These are phyloP conservation scores for Prosapia bicincta DNA, from an alignment of 2,888 invertebrate genomes.

Conservation along the genomic window DNA sequence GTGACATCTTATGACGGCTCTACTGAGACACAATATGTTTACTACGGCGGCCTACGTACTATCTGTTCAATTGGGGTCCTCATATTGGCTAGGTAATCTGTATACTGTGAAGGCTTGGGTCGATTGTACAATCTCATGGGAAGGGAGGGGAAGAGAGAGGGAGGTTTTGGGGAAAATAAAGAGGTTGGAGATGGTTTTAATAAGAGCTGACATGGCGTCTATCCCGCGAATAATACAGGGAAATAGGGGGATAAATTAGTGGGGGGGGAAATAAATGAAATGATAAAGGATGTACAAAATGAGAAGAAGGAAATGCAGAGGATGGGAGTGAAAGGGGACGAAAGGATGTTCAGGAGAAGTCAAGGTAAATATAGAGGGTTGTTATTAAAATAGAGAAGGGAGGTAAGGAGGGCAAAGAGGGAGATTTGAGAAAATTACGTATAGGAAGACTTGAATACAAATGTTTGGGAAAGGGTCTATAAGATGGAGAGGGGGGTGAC, in stretches of 20 bases:
- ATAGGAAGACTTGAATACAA: background rate
- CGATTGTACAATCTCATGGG: no score
- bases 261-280: background rate
- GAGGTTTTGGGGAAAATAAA: no score
- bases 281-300: background rate
- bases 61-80: no score
- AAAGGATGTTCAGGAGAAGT: background rate
- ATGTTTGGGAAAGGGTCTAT: background rate
- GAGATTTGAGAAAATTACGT: background rate
- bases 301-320: background rate
- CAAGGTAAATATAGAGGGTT: background rate
- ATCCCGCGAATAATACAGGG: background rate
- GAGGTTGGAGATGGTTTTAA: background rate
- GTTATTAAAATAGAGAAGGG: background rate
- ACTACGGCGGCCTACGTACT: no score
- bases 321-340: no score
- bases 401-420: background rate
- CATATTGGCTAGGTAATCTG: no score
- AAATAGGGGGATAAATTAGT: background rate
- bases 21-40: no score
- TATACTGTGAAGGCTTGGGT: no score
- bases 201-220: background rate
- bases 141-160: no score
- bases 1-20: no score
- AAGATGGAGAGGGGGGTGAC: background rate